phyloP scores from a whole-genome alignment of 2,113 vertebrate genomes.

The Anhinga anhinga region DNA sequence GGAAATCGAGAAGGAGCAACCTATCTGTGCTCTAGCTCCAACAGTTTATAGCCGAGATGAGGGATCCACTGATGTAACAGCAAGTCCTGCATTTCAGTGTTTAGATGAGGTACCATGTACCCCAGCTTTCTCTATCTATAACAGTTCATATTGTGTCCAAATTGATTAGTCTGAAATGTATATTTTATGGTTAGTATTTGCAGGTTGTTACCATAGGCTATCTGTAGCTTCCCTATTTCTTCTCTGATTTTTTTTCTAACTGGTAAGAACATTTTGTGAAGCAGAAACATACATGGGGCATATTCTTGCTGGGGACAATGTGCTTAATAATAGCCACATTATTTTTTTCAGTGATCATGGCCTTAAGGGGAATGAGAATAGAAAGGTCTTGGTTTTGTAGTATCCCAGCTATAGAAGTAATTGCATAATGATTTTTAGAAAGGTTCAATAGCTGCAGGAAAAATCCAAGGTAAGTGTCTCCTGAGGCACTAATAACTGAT shows the following conservation, averaged over 20 bases:
- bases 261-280: not conserved
- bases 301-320: not conserved
- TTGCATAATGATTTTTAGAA: not conserved
- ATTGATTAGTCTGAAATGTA: not conserved
- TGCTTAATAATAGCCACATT: not conserved
- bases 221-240: not conserved
- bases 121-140: not conserved
- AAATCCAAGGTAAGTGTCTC: not conserved
- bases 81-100: constrained; percentile 77
- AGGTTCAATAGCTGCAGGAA: not conserved
- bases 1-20: constrained; percentile 38
- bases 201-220: not conserved
- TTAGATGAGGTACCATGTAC: constrained; percentile 82
- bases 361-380: not conserved
- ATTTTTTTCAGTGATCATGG: not conserved
- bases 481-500: not conserved
- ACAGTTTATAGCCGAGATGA: constrained; percentile 67
- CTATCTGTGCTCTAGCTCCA: constrained; percentile 62
- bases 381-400: not conserved
- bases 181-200: not conserved
- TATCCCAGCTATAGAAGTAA: not conserved
- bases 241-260: not conserved
- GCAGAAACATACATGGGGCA: not conserved
- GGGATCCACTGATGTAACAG: constrained; percentile 36
- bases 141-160: not conserved